A percentile compares a stretch with the other conserved stretches of the same genome.
These are phyloP conservation scores for Dicaeum eximium DNA, from an alignment of 2,113 vertebrate genomes.

Conservation along the genomic window DNA sequence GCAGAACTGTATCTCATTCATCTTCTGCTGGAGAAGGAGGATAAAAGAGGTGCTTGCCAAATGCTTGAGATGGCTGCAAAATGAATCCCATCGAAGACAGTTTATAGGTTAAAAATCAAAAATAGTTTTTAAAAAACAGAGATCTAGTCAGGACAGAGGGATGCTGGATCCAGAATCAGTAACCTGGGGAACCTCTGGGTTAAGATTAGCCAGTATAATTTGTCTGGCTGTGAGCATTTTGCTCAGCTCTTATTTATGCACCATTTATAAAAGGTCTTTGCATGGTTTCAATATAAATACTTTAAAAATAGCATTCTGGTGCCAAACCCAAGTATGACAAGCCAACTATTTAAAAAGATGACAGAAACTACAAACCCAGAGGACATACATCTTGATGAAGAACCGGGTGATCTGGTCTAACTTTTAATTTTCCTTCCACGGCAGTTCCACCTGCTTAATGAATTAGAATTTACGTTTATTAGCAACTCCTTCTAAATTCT, in stretches of 20 bases:
- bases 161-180: background rate
- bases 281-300: background rate
- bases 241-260: background rate
- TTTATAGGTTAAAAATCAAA: background rate
- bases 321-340: background rate
- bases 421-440: background rate
- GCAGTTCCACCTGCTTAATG: background rate
- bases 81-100: background rate
- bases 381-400: background rate
- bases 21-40: background rate
- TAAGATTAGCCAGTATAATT: background rate
- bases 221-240: background rate
- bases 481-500: background rate
- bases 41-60: background rate
- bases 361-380: background rate
- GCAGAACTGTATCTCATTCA: background rate
- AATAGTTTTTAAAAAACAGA: background rate
- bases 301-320: background rate
- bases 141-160: background rate
- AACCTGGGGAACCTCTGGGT: background rate
- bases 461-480: background rate
- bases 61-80: background rate
- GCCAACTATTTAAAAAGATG: background rate
- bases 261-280: background rate
- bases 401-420: background rate